Evolutionary conservation across 2,113 vertebrate species (phyloP).

Genomic region (Carettochelys insculpta): DNA sequence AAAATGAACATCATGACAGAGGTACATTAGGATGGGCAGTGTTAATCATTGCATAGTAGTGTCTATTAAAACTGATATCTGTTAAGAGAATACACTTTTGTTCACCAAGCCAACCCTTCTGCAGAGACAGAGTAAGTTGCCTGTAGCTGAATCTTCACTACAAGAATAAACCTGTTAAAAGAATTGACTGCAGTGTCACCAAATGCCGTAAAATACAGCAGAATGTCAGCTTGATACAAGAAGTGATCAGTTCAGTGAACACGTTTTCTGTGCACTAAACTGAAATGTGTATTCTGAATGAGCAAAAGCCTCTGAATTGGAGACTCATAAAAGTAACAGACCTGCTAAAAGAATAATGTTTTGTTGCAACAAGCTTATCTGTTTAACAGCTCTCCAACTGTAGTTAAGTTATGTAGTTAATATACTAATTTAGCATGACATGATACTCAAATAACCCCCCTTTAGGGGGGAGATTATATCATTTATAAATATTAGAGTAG

Average conservation of each 20-base stretch:
- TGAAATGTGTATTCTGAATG: slow-evolving; percentile 45
- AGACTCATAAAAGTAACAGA: slow-evolving; percentile 44
- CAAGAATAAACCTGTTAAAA: slow-evolving; percentile 25
- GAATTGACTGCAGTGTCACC: background rate
- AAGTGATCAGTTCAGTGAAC: slow-evolving; percentile 52
- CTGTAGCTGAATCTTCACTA: background rate
- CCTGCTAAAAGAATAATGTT: slow-evolving; percentile 68
- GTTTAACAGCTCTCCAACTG: slow-evolving; percentile 66
- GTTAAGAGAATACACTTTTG: background rate
- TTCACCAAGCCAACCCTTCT: background rate
- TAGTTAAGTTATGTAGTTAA: slow-evolving; percentile 18
- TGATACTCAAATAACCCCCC: slow-evolving; percentile 34
- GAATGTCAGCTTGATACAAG: background rate
- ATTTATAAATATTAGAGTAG: slow-evolving; percentile 40
- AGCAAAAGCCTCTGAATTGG: background rate
- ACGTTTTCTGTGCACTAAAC: slow-evolving; percentile 39
- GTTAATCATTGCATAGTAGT: background rate
- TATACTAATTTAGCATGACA: slow-evolving; percentile 44
- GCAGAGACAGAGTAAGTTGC: background rate
- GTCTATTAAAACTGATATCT: slow-evolving; percentile 1
- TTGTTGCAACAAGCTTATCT: slow-evolving; percentile 59
- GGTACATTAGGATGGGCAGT: background rate
- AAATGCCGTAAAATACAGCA: slow-evolving; percentile 6
- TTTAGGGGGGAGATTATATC: slow-evolving; percentile 50
- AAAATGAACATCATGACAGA: background rate